Evolutionary conservation across 2,888 invertebrate genomes (phyloP).

Genomic region (Dasypogon diadema): DNA sequence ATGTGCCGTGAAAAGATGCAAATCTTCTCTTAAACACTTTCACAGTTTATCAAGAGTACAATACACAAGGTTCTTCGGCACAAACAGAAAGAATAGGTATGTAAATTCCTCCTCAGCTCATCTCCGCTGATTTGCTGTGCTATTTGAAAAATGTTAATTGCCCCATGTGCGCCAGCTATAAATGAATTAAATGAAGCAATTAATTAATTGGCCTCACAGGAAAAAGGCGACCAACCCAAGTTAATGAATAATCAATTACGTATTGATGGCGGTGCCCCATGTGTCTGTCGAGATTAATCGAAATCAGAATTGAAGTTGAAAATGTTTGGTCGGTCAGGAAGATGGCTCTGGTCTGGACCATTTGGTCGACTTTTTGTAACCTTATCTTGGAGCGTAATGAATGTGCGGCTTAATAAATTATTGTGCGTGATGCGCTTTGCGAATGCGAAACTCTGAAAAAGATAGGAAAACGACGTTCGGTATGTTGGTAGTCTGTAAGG

Average conservation of each 20-base stretch:
- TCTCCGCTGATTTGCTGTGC: not conserved
- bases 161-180: not conserved
- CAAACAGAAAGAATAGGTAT: too few species aligned
- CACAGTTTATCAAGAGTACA: too few species aligned
- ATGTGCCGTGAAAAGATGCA: too few species aligned
- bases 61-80: too few species aligned
- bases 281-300: slow-evolving; percentile 31
- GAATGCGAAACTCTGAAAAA: too few species aligned
- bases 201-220: slow-evolving; percentile 45
- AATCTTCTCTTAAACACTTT: too few species aligned
- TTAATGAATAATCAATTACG: slow-evolving; percentile 50
- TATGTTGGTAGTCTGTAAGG: not conserved
- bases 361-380: not conserved
- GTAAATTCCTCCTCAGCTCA: too few species aligned
- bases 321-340: not conserved
- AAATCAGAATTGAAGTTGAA: slow-evolving; percentile 24
- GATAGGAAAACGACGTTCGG: too few species aligned
- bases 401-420: slow-evolving; percentile 36
- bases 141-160: slow-evolving; percentile 48
- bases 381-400: slow-evolving; percentile 4
- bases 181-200: slow-evolving; percentile 50
- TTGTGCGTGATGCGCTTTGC: slow-evolving; percentile 25
- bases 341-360: not conserved
- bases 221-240: not conserved
- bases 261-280: not conserved